Conservation (phyloP, 2,113 vertebrate genomes). For the Neomonachus schauinslandi region DNA sequence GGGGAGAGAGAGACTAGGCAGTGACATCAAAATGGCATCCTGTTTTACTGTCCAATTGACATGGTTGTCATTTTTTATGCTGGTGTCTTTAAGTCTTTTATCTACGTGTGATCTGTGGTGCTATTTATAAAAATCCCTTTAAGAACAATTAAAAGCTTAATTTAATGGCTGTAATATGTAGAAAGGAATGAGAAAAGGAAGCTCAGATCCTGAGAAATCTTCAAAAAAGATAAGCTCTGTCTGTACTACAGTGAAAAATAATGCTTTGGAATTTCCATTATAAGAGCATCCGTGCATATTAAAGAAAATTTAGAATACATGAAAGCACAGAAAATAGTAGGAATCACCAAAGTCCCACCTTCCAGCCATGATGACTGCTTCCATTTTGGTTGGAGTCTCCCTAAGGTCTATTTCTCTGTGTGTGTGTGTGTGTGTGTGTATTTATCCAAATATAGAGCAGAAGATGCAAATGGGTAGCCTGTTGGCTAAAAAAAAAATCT, state of each 20-base stretch:
- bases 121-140: background rate
- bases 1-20: background rate
- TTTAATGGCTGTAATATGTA: background rate
- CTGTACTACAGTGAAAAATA: background rate
- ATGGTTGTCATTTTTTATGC: background rate
- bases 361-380: background rate
- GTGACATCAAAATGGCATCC: background rate
- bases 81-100: background rate
- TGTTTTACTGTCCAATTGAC: background rate
- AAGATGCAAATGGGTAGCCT: background rate
- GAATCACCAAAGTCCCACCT: background rate
- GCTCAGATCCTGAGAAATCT: background rate
- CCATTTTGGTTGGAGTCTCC: background rate
- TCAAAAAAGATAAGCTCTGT: background rate
- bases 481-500: background rate
- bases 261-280: background rate
- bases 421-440: background rate
- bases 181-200: background rate
- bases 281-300: background rate
- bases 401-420: background rate
- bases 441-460: background rate
- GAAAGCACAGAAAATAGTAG: background rate
- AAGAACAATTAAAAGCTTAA: slow-evolving; percentile 13
- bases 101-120: too few species aligned
- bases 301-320: background rate